phyloP scores from a whole-genome alignment of 2,888 invertebrate species.

The Drosophila kambysellisi region DNA sequence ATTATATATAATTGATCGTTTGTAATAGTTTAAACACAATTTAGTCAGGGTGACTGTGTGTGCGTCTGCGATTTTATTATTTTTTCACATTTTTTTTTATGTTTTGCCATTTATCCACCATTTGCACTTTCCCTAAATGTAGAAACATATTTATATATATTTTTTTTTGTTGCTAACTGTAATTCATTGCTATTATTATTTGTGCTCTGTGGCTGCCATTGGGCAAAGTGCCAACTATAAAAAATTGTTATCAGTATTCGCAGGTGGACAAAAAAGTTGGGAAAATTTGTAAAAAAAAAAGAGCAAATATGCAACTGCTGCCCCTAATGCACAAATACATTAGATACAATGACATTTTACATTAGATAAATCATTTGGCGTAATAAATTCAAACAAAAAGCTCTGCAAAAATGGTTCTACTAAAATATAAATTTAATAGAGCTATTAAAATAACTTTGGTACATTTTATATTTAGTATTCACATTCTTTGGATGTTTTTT shows the following conservation, averaged over 20 bases:
- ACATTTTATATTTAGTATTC: conserved; percentile 18
- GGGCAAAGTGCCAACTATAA: conserved; percentile 65
- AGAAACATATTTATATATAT: conserved; percentile 32
- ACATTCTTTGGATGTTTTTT: conserved; percentile 43
- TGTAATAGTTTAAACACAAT: conserved; percentile 63
- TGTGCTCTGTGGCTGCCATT: conserved; percentile 50
- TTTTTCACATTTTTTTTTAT: conserved; percentile 14
- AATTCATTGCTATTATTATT: conserved; percentile 69
- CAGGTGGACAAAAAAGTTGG: conserved; percentile 39
- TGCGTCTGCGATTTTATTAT: conserved; percentile 5
- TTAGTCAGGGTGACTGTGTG: conserved; percentile 30
- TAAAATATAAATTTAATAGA: conserved; percentile 7
- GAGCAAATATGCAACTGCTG: conserved; percentile 35
- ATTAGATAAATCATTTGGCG: conserved; percentile 26
- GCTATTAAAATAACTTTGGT: conserved; percentile 21
- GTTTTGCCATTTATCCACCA: conserved; percentile 43
- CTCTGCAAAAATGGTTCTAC: neutral
- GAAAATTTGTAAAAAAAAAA: conserved; percentile 18
- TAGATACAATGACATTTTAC: conserved; percentile 40
- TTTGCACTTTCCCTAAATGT: conserved; percentile 44
- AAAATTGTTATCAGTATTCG: conserved; percentile 47
- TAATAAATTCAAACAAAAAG: conserved; percentile 17
- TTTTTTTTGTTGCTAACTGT: conserved; percentile 47
- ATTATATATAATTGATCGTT: conserved; percentile 66
- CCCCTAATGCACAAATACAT: conserved; percentile 60